Evolutionary conservation across 2,888 invertebrate genomes (phyloP).

Genomic region (Stomorhina lunata): DNA sequence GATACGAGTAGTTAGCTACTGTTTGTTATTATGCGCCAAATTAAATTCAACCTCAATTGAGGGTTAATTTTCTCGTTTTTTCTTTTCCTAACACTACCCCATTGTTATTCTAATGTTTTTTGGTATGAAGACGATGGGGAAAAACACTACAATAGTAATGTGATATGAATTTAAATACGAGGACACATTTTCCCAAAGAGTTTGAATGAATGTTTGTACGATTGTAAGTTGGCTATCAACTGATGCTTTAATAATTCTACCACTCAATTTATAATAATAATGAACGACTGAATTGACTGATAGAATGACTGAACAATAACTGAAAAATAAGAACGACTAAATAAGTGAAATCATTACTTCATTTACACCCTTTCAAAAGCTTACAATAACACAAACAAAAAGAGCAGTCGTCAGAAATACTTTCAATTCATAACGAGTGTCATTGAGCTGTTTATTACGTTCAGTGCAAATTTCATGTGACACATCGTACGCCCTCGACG

Average conservation of each 20-base stretch:
- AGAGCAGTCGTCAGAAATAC: conserved; percentile 30
- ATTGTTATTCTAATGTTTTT: background rate
- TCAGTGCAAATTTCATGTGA: conserved; percentile 77
- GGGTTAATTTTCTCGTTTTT: conserved; percentile 80
- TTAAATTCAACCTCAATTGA: conserved; percentile 80
- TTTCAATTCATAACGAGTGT: conserved; percentile 70
- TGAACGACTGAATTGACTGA: too few relatives aligned
- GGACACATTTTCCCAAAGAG: conserved; percentile 24
- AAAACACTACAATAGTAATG: conserved; percentile 66
- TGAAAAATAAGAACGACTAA: conserved; percentile 35
- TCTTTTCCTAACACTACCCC: conserved; percentile 64
- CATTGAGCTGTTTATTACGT: conserved; percentile 79
- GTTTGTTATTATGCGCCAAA: conserved; percentile 77
- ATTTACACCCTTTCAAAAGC: conserved; percentile 74
- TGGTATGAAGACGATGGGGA: conserved; percentile 74
- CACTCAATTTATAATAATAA: conserved; percentile 72
- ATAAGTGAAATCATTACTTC: conserved; percentile 74
- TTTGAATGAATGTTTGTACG: conserved; percentile 6
- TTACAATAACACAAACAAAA: background rate
- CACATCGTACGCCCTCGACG: conserved; percentile 58
- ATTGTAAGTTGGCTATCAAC: too few relatives aligned
- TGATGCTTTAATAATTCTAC: conserved; percentile 71
- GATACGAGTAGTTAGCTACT: background rate
- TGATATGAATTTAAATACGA: conserved; percentile 51
- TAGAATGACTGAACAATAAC: conserved; percentile 11